Conservation (phyloP, 2,797 vertebrate genomes). For the Semaprochilodus insignis region DNA sequence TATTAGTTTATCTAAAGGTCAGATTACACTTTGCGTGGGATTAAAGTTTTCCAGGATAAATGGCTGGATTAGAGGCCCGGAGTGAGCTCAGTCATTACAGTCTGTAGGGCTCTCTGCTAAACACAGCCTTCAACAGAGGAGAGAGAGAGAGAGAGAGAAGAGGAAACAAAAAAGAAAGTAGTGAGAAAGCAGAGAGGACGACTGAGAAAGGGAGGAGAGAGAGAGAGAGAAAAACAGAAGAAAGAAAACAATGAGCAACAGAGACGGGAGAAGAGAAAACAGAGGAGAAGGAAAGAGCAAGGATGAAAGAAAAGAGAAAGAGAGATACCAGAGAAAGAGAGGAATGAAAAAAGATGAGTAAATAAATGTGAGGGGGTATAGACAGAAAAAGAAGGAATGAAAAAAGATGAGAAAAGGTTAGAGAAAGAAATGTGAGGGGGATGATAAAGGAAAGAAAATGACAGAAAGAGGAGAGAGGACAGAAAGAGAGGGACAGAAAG, state of each 20-base stretch:
- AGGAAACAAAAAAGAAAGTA: background rate
- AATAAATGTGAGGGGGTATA: too few species aligned
- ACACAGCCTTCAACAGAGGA: background rate
- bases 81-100: slow-evolving; percentile 11
- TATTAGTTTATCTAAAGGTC: slow-evolving; percentile 34
- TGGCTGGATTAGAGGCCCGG: slow-evolving; percentile 26
- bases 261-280: background rate
- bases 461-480: background rate
- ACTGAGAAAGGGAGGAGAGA: background rate
- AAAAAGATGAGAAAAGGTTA: background rate
- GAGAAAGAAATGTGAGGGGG: background rate
- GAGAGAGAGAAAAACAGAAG: background rate
- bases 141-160: background rate
- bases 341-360: too few species aligned
- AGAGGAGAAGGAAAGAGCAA: background rate
- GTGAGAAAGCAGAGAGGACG: too few species aligned
- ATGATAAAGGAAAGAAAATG: background rate
- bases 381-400: background rate
- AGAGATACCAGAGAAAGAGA: background rate
- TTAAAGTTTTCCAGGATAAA: slow-evolving; percentile 35
- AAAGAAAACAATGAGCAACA: background rate
- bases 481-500: background rate
- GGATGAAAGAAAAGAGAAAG: background rate
- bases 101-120: slow-evolving; percentile 15
- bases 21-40: slow-evolving; percentile 47